Evolutionary conservation across 2,797 vertebrate genomes (phyloP), one percentile per base, ranked within the genome.

Genomic region (Sternarchorhynchus goeldii): DNA sequence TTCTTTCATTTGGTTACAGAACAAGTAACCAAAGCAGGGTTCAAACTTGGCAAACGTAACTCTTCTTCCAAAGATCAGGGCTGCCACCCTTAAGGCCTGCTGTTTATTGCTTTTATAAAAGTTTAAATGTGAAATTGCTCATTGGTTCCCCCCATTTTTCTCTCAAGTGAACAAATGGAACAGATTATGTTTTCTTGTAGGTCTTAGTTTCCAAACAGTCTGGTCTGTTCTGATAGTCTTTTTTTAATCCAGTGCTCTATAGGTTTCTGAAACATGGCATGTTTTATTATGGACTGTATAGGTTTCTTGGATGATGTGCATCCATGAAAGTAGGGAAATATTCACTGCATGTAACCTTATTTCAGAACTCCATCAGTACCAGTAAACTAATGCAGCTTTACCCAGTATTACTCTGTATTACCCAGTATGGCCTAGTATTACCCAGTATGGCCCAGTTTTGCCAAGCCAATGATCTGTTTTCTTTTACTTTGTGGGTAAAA

Each of bases 401-500:
- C 70, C 4, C 20, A 2, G 66, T 58, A 73, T 25, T 25, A 25
- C 25, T 25, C 25, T 1, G 25, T 25, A 25, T 25, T 25, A 25
- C 1, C 25, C 25, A 25, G 25, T 25, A 25, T 25, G 25, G 25
- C 25, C 25, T 25, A 25, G 25, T 25, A 25, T 25, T 25, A 25
- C 0, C 25, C 25, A 25, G 25, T 25, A 25, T 25, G 25, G 25
- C 70, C 4, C 20, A 2, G 66, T 58, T 71, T 69, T 74, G 34
- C 69, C 83, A 75, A 68, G 84, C 80, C 82, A 88, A 81, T 39
- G 79, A 86, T 89, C 87, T 92, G 91, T 88, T 92, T 93, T 82
- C 84, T 75, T 82, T 93, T 90, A 89, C 31, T 82, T 76, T 87
- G 82, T 84, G 87, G 84, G 85, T 83, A 86, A 85, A 87, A 89